A percentile compares a stretch with the other conserved stretches of the same genome.
These are phyloP conservation scores for Drosophila biarmipes DNA, from an alignment of 1,140 invertebrate genomes.

Conservation along the genomic window DNA sequence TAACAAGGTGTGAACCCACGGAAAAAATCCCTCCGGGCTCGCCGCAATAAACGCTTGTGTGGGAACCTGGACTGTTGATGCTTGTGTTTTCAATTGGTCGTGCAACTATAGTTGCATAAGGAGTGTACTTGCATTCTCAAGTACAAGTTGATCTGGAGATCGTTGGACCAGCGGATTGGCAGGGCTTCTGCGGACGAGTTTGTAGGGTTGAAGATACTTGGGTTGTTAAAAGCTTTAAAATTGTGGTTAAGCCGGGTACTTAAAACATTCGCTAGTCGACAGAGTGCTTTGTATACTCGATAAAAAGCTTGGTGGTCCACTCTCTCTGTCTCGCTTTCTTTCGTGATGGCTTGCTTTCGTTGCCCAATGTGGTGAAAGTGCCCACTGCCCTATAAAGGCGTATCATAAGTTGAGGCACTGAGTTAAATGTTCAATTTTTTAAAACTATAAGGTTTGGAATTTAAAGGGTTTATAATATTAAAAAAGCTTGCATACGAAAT, in stretches of 20 bases:
- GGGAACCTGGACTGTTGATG: slow-evolving; percentile 3
- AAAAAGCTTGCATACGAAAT: too few species aligned
- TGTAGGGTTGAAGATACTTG: too few species aligned
- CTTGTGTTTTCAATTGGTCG: background rate
- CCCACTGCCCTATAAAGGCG: too few species aligned
- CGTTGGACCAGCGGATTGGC: too few species aligned
- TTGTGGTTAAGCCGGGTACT: too few species aligned
- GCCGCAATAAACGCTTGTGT: slow-evolving; percentile 27
- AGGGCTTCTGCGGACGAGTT: too few species aligned
- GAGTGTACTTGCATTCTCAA: too few species aligned
- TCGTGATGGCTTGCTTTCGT: slow-evolving; percentile 8
- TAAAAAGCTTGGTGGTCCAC: background rate
- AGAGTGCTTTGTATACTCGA: background rate
- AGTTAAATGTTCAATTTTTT: too few species aligned
- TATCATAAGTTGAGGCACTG: too few species aligned
- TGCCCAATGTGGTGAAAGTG: slow-evolving; percentile 21
- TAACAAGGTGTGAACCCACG: slow-evolving; percentile 32
- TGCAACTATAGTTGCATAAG: background rate
- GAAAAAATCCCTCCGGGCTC: slow-evolving; percentile 16
- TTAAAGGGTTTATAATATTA: too few species aligned
- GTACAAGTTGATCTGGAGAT: too few species aligned
- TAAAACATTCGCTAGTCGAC: background rate
- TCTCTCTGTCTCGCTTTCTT: slow-evolving; percentile 7
- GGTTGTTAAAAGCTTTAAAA: background rate
- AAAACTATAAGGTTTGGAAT: too few species aligned